Evolutionary conservation across 2,797 vertebrate species (phyloP).

Genomic region (Vireo griseus): DNA sequence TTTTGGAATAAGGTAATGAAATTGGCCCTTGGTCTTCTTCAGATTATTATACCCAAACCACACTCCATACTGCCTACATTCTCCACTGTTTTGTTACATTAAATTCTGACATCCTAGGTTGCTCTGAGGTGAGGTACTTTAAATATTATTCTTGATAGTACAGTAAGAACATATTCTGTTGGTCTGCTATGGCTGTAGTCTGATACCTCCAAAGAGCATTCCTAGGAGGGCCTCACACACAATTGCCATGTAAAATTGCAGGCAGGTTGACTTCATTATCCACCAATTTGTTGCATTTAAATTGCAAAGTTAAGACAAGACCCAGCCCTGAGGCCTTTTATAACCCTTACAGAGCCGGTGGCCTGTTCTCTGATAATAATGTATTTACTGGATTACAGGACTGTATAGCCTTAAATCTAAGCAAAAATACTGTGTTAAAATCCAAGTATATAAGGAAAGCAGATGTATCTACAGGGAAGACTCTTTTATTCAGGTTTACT

Average conservation of each 20-base stretch:
- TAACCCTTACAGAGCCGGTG: not conserved
- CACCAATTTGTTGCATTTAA: not conserved
- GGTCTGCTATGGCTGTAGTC: accelerated
- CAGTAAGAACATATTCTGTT: not conserved
- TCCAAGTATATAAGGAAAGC: not conserved
- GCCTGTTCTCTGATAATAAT: not conserved
- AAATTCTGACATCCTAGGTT: not conserved
- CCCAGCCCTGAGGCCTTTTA: not conserved
- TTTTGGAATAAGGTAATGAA: not conserved
- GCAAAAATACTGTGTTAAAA: not conserved
- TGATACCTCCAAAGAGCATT: not conserved
- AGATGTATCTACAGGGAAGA: not conserved
- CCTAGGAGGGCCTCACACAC: not conserved
- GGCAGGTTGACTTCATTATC: not conserved
- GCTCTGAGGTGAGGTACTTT: not conserved
- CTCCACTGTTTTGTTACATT: not conserved
- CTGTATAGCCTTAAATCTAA: not conserved
- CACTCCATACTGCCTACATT: not conserved
- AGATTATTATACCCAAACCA: not conserved
- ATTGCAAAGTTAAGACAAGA: not conserved
- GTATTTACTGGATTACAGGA: not conserved
- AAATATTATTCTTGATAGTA: not conserved
- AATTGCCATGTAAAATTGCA: not conserved
- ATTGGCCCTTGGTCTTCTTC: not conserved
- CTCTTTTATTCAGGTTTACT: not conserved